Base-by-base conservation (phyloP, 2,888 invertebrate genomes). In the Sphaeridia pumilis region DNA sequence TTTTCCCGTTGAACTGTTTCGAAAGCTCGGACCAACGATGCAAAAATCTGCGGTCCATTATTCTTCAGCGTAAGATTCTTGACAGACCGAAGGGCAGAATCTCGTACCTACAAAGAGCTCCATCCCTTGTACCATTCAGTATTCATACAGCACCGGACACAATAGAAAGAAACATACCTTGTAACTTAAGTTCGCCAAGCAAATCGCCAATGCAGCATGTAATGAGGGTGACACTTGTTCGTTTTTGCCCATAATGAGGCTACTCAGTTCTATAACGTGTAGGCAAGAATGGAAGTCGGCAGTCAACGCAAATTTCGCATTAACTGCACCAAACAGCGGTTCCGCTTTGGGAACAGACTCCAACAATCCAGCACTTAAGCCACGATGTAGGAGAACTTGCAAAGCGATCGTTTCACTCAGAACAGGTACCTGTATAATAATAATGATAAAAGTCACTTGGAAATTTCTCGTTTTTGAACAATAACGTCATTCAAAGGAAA, bases 291-390 rank as follows among this genome's bases (percentile, higher is more conserved):
- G 42, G 1, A 35, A 26, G 20, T 48, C 28, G 24, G 58, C 57
- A 0, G 54, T 31, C n/a, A 44, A 49, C 5, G 59, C 31, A 46
- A 59, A 59, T 34, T 61, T 59, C 24, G 57, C 58, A 52, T 55
- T 56, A 4, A 56, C 56, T 38, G 27, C 36, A n/a, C 34, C 41
- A 31, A 49, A 45, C 10, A 54, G 31, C 17, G 53, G 46, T 4
- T 25, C 22, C 2, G 52, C 34, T 24, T 55, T 52, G 10, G 54
- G 49, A 31, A 55, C 34, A 12, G 4, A 42, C 21, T 25, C 38
- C 21, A 20, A 14, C 20, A 46, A 35, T n/a, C 35, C 20, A 31
- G 38, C 50, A 46, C 17, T 25, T 12, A 41, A 20, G 2, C 46
- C 42, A 5, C 52, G 46, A 10, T 36, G 41, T 14, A 53, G 35